phyloP scores from a whole-genome alignment of 2,113 vertebrate species.

The Xiphophorus couchianus region DNA sequence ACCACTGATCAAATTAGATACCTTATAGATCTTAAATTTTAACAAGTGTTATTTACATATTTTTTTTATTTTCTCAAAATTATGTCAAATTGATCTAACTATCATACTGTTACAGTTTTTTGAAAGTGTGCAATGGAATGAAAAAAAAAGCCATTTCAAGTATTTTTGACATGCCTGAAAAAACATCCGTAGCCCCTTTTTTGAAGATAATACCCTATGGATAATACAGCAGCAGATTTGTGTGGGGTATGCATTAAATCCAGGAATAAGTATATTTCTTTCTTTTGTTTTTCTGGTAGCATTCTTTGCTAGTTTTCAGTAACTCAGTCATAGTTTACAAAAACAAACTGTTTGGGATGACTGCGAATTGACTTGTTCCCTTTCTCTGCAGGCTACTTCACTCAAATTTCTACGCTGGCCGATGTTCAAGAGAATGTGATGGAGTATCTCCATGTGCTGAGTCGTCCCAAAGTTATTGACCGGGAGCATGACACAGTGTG shows the following conservation, averaged over 20 bases:
- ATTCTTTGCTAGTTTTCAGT: neutral
- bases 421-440: slow-evolving; percentile 99
- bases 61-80: too few species aligned
- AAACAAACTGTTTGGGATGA: neutral
- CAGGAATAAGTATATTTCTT: neutral
- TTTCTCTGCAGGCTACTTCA: slow-evolving; percentile 89
- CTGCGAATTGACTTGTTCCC: neutral
- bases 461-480: slow-evolving; percentile 97
- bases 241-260: neutral
- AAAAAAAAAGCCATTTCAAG: too few species aligned
- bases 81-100: too few species aligned
- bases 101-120: too few species aligned
- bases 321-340: neutral
- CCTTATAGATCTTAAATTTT: too few species aligned
- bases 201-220: neutral
- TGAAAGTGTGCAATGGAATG: too few species aligned
- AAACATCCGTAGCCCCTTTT: neutral
- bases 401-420: slow-evolving; percentile 96
- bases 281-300: too few species aligned
- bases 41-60: too few species aligned
- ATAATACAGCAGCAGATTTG: neutral
- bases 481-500: slow-evolving; percentile 96
- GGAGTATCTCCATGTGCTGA: slow-evolving; percentile 98
- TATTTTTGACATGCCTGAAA: neutral
- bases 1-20: too few species aligned